phyloP scores from a whole-genome alignment of 2,888 invertebrate genomes.

The Prenolepis imparis region DNA sequence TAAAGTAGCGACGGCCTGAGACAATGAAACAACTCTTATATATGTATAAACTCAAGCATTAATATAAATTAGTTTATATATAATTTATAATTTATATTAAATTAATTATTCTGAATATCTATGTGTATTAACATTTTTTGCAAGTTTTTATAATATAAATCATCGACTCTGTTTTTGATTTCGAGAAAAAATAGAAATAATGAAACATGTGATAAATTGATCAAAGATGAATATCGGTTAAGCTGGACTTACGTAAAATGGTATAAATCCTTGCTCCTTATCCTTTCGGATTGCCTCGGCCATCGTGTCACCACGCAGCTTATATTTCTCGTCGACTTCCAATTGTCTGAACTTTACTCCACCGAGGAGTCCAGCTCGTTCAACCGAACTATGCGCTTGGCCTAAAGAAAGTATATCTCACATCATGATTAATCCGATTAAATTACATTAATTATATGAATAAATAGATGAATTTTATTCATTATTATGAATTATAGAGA shows the following conservation, averaged over 20 bases:
- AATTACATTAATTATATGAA: not conserved
- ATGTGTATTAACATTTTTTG: not conserved
- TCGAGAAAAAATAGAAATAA: not conserved
- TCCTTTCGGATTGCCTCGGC: slow-evolving; percentile 94
- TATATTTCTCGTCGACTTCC: slow-evolving; percentile 91
- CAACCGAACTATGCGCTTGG: slow-evolving; percentile 97
- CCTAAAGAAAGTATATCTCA: slow-evolving; percentile 86
- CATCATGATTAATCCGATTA: not conserved
- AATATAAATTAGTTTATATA: not conserved
- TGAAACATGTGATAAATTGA: not conserved
- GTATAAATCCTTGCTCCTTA: slow-evolving; percentile 95
- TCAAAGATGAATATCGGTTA: not conserved
- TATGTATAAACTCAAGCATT: not conserved
- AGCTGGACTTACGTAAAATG: slow-evolving; percentile 94
- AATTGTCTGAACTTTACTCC: slow-evolving; percentile 93
- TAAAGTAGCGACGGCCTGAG: slow-evolving; percentile 93
- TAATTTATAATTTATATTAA: not conserved
- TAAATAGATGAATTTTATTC: not conserved
- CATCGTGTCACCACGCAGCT: slow-evolving; percentile 92
- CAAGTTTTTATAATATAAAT: not conserved
- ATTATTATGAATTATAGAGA: not conserved
- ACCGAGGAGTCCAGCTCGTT: slow-evolving; percentile 95
- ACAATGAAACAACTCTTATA: not conserved
- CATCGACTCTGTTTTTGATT: not conserved
- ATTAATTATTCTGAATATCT: not conserved